Conservation (phyloP, 64 coral and sea anemone species). For the Anthopleura sola region DNA sequence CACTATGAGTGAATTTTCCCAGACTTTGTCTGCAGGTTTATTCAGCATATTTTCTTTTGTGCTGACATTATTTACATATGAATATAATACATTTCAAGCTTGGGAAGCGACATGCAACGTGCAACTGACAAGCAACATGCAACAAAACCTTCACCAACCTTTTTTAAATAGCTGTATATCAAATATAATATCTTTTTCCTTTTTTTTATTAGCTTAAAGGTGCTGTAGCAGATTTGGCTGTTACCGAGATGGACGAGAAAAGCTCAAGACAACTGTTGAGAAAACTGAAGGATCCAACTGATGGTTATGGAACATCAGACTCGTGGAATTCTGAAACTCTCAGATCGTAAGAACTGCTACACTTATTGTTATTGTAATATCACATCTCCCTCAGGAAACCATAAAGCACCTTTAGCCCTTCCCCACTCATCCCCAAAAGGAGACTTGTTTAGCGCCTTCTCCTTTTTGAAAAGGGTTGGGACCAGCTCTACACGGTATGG, state of each 20-base stretch:
- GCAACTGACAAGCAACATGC: too few relatives aligned
- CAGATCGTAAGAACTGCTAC: not conserved
- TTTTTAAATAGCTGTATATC: too few relatives aligned
- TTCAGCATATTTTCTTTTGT: too few relatives aligned
- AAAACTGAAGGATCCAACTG: slow-evolving; percentile 4
- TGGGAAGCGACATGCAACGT: too few relatives aligned
- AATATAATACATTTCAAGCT: too few relatives aligned
- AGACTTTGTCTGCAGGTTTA: too few relatives aligned
- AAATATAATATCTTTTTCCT: not conserved
- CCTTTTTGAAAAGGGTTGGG: not conserved
- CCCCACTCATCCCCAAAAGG: not conserved
- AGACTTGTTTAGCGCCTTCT: not conserved
- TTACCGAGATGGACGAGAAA: not conserved
- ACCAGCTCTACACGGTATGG: too few relatives aligned
- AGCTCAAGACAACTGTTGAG: slow-evolving; percentile 6
- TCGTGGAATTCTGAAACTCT: slow-evolving; percentile 2
- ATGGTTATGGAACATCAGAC: slow-evolving; percentile 8
- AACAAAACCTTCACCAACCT: too few relatives aligned
- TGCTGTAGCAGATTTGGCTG: not conserved
- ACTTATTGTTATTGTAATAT: not conserved
- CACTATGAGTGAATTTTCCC: too few relatives aligned
- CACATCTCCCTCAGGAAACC: not conserved
- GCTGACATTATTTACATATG: too few relatives aligned
- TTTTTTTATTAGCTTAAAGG: not conserved
- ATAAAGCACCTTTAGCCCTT: too few relatives aligned